Percentiles rank a stretch among this genome's conserved stretches.
phyloP scores from a whole-genome alignment of 2,797 vertebrate genomes.

The Myotis planiceps region DNA sequence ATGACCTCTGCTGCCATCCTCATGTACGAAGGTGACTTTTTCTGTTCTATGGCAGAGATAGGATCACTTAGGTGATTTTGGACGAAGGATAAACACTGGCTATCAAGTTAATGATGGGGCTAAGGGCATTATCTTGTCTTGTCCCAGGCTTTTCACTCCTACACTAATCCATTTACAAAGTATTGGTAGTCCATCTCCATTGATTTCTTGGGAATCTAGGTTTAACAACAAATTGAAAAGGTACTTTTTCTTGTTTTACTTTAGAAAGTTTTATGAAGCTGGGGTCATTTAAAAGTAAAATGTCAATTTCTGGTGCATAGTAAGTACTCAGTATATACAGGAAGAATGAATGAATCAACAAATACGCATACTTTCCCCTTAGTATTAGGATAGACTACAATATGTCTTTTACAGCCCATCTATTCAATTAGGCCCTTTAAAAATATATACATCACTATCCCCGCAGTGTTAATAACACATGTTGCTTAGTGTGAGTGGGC shows the following conservation, averaged over 20 bases:
- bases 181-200: neutral
- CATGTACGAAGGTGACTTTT: neutral
- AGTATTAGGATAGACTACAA: neutral
- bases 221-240: neutral
- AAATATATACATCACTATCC: neutral
- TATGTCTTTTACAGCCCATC: neutral
- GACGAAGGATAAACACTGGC: neutral
- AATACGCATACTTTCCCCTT: neutral
- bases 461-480: neutral
- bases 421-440: neutral
- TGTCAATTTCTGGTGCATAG: neutral
- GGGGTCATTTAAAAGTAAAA: neutral
- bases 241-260: constrained; percentile 2
- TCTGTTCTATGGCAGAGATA: neutral
- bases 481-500: neutral
- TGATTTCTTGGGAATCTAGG: neutral
- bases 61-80: neutral
- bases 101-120: neutral
- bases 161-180: neutral
- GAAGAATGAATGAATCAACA: neutral
- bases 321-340: neutral
- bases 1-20: neutral
- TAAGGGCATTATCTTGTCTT: neutral
- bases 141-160: neutral
- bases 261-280: constrained; percentile 24